These are phyloP conservation scores for Megaustenia siamemsis DNA, from an alignment of 2,888 invertebrate genomes.

Conservation along the genomic window DNA sequence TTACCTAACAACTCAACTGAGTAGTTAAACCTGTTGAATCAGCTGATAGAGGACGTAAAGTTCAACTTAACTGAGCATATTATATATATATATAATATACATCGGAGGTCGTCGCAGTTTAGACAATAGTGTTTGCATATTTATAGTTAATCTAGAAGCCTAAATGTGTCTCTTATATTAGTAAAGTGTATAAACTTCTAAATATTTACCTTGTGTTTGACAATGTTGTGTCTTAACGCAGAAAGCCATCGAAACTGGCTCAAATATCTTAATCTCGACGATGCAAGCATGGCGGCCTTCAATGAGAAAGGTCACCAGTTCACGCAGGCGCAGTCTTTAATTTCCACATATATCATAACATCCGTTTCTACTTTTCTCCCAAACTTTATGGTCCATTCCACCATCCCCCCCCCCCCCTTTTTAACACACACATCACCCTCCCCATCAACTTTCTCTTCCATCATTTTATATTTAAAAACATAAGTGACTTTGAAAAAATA, in stretches of 20 bases:
- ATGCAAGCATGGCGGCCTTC: conserved; percentile 62
- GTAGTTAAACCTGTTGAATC: too few relatives aligned
- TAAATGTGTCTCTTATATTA: neutral
- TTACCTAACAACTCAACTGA: too few relatives aligned
- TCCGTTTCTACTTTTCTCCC: conserved; percentile 1
- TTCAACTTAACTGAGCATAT: too few relatives aligned
- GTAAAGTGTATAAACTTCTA: neutral
- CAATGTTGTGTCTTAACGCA: conserved; percentile 57
- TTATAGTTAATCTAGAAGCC: neutral
- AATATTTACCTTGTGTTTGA: conserved; percentile 61
- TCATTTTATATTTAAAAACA: too few relatives aligned
- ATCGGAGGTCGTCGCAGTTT: neutral
- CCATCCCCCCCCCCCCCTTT: too few relatives aligned
- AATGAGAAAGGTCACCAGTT: conserved; percentile 51
- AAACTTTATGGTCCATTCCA: conserved; percentile 32
- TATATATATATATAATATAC: too few relatives aligned
- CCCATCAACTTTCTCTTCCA: too few relatives aligned
- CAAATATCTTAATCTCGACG: conserved; percentile 61
- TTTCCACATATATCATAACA: too few relatives aligned
- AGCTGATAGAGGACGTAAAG: neutral
- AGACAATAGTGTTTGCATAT: neutral
- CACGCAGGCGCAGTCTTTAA: conserved; percentile 57
- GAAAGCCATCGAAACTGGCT: conserved; percentile 68
- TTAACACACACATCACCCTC: too few relatives aligned
- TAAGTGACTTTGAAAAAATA: too few relatives aligned